Base-by-base conservation (phyloP, 2,888 invertebrate genomes). In the Pemphredon lugubris region DNA sequence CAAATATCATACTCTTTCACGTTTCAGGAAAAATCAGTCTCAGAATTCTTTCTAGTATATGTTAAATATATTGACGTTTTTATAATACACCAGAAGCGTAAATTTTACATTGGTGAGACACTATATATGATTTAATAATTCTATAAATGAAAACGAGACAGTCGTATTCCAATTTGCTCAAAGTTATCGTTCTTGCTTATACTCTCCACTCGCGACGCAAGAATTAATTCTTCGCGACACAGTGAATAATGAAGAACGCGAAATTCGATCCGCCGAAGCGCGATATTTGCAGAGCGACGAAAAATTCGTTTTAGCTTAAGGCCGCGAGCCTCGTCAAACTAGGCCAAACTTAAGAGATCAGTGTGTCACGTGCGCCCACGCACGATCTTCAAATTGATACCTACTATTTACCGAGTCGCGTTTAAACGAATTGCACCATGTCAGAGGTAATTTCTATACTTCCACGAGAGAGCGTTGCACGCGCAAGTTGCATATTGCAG, bases 321-420 rank as follows among this genome's bases (percentile, higher is more conserved):
- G 39, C 63, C 61, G 70, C 57, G 57, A 57, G 68, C 58, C 68
- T 21, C 39, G 21, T 34, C 26, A 47, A 71, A 71, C 68, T 61
- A 68, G 70, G 70, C 51, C 68, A 68, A 50, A 55, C 68, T 42
- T 45, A 47, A 20, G 61, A 63, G 68, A 71, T 72, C 68, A 68
- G 70, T 71, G 68, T 69, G 69, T 57, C 69, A 58, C 63, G 64
- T 40, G 32, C 60, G 44, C 75, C 48, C 50, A 63, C 71, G 66
- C 54, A 55, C 40, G 50, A 63, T 63, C 63, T 67, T 71, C 58
- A 47, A 59, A 23, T 45, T 40, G 64, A 65, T 69, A 64, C 23
- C 40, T 20, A 20, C 23, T 45, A 57, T 65, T 26, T 42, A 18
- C 39, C 26, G 34, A 44, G 55, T 32, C 34, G 54, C 48, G 55